These are phyloP conservation scores for Luperina testacea DNA, from an alignment of 2,888 invertebrate species.

Conservation along the genomic window DNA sequence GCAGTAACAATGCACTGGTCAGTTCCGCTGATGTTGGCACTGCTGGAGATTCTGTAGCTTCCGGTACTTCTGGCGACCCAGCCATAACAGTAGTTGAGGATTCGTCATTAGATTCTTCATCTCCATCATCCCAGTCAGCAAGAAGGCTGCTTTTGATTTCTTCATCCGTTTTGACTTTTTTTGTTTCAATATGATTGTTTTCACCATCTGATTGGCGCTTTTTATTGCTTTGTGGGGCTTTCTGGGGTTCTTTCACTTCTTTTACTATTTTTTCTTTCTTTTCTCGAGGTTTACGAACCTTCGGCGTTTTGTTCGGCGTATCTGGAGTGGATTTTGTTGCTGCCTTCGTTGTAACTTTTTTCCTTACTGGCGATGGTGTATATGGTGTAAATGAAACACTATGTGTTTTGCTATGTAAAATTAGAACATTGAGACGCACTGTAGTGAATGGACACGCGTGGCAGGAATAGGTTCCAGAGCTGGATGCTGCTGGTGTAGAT, in stretches of 20 bases:
- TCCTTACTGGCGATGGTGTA: constrained; percentile 84
- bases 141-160: constrained; percentile 93
- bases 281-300: constrained; percentile 75
- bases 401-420: constrained; percentile 93
- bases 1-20: constrained; percentile 74
- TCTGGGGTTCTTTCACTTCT: constrained; percentile 78
- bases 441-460: constrained; percentile 92
- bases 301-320: constrained; percentile 74
- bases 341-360: constrained; percentile 76
- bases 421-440: constrained; percentile 93
- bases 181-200: constrained; percentile 76
- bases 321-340: constrained; percentile 67
- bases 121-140: constrained; percentile 94
- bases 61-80: constrained; percentile 81
- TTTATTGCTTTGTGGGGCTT: constrained; percentile 76
- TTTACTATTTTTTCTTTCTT: constrained; percentile 79
- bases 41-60: constrained; percentile 82
- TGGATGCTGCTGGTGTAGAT: constrained; percentile 74
- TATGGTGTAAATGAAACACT: constrained; percentile 88
- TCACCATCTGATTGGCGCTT: constrained; percentile 84
- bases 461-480: constrained; percentile 89
- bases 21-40: constrained; percentile 83
- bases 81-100: constrained; percentile 75
- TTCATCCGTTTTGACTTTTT: constrained; percentile 90
- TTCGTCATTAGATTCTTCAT: constrained; percentile 84